Evolutionary conservation across 2,888 invertebrate species (phyloP).

Genomic region (Agelastica alni): DNA sequence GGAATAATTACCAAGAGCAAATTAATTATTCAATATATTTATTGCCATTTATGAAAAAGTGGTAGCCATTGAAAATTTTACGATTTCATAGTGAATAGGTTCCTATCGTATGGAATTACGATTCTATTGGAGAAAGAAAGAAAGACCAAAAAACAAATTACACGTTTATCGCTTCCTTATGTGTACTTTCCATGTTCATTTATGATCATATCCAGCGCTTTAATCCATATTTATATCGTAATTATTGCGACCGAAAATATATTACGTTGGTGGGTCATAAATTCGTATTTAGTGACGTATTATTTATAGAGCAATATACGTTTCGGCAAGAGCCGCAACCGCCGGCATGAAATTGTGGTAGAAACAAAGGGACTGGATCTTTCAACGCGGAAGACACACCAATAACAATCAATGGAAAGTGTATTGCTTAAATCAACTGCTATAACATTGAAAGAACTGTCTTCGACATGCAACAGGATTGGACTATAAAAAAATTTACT

Average conservation of each 20-base stretch:
- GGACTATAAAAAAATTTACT: too few relatives aligned
- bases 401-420: slow-evolving; percentile 51
- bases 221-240: slow-evolving; percentile 43
- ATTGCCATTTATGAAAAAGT: too few relatives aligned
- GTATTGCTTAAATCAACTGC: slow-evolving; percentile 55
- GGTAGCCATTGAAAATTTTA: too few relatives aligned
- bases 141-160: slow-evolving; percentile 23
- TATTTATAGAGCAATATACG: slow-evolving; percentile 48
- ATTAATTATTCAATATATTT: too few relatives aligned
- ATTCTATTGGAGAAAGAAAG: neutral
- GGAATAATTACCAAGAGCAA: too few relatives aligned
- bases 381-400: slow-evolving; percentile 37
- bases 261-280: slow-evolving; percentile 44
- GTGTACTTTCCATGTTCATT: slow-evolving; percentile 24
- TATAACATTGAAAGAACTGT: slow-evolving; percentile 55
- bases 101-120: slow-evolving; percentile 3
- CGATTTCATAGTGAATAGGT: neutral
- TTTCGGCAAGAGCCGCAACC: slow-evolving; percentile 38
- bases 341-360: slow-evolving; percentile 39
- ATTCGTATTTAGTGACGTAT: slow-evolving; percentile 46
- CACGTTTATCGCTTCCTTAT: slow-evolving; percentile 23
- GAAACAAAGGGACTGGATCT: slow-evolving; percentile 45
- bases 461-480: slow-evolving; percentile 35
- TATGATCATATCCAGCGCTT: slow-evolving; percentile 20
- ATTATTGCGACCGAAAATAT: slow-evolving; percentile 44